Base-by-base conservation (phyloP, 2,888 invertebrate species). In the Torymus auratus region DNA sequence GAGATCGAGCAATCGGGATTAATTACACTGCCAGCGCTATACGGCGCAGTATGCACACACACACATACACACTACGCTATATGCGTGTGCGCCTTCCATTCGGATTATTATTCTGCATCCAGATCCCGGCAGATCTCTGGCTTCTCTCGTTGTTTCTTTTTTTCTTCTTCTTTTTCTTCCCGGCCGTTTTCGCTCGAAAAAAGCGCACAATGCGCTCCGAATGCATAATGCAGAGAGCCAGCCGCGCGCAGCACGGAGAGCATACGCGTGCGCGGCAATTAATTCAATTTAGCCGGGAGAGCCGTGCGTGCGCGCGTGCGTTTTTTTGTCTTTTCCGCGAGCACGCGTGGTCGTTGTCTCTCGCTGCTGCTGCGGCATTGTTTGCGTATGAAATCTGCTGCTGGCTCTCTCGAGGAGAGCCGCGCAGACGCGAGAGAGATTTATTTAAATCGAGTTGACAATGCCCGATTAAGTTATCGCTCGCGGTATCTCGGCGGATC, bases 81-180 rank as follows among this genome's bases (percentile, higher is more conserved):
- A 41, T 41, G 41, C 81, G 80, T 23, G 17, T 13, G 69, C 52
- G 15, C 12, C 17, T 62, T n/a, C 7, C 76, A 78, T 58, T 50
- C 74, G 62, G 28, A 74, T 69, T 75, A 60, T 70, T 60, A 75
- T 71, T 71, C 70, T 17, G 60, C 60, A 53, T 65, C 15, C 71
- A 76, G 70, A 61, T 71, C 67, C 7, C 41, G 41, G 41, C 41
- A 65, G 50, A 68, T 73, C 67, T 83, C 14, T 28, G 28, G 64
- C 14, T 80, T 77, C 70, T 60, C 81, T 84, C 83, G 78, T 81
- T 84, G 83, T 85, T 82, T 79, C 81, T 80, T 71, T 78, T 81
- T 80, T 83, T 85, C 72, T 74, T 52, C 23, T 75, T 41, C 58
- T 20, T 69, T 41, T 77, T 52, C 68, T 65, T 64, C 55, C 17